Base-by-base conservation (phyloP, 2,797 vertebrate species). In the Neosalanx taihuensis region DNA sequence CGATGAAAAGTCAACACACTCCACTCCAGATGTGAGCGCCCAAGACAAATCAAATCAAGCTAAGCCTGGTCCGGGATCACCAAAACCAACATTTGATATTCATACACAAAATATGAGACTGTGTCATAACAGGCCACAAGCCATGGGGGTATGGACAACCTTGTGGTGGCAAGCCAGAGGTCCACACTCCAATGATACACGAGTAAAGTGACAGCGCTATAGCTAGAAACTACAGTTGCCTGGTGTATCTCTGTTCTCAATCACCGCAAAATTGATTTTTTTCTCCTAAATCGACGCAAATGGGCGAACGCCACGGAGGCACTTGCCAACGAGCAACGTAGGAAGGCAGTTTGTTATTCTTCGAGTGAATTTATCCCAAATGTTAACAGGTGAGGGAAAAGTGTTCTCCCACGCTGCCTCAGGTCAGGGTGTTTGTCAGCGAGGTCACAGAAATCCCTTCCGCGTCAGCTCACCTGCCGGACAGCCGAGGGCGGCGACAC, bases 1-100 rank as follows among this genome's bases (percentile, higher is more conserved):
- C 0, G 4, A 61, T 73, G 78, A 80, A 84, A 79, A 81, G 83
- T 85, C 77, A 87, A 86, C 81, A 85, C 33, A 18, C 46, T 15
- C 26, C 46, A 37, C 26, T 13, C 56, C 72, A 59, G 68, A 75
- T 80, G 79, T 57, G 61, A 81, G 72, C 73, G 82, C 84, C 84
- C 83, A 86, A 83, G 60, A 83, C 70, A 72, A 83, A 81, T 81
- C 73, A 58, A 79, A 77, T 70, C 77, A 69, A 79, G 71, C 41
- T 46, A 81, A 66, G 60, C 66, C 70, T 78, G 81, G 67, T 75
- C 76, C 60, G 37, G 68, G 13, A 30, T 65, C 70, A 64, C 20
- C 72, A 76, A n/a, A 7, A 17, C 51, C 15, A 56, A 46, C 41
- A 46, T 46, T 46, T 46, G 41, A 46, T 46, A 46, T 12, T 46